Percentiles rank a stretch among this genome's conserved stretches.
Conservation (phyloP, 2,888 invertebrate genomes). For the Standfussiana lucernea region DNA sequence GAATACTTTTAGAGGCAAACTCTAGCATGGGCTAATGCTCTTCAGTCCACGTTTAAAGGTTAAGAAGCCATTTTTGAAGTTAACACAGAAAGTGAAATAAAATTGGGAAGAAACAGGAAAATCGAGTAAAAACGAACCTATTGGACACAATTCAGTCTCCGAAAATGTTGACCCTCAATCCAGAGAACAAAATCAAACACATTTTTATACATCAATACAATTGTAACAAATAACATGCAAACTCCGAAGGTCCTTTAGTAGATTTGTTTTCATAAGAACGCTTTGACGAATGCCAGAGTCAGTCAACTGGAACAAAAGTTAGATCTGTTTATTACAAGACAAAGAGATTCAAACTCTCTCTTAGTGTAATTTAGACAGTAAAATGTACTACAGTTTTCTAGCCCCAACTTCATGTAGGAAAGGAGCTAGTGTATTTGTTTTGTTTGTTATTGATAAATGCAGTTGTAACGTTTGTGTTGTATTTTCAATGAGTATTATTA, state of each 20-base stretch:
- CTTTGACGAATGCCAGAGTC: slow-evolving; percentile 77
- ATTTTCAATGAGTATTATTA: slow-evolving; percentile 37
- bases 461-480: slow-evolving; percentile 55
- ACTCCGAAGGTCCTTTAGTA: slow-evolving; percentile 68
- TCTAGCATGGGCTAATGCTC: not conserved
- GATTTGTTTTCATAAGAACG: slow-evolving; percentile 75
- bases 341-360: slow-evolving; percentile 68
- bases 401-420: slow-evolving; percentile 40
- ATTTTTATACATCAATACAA: slow-evolving; percentile 59
- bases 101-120: not conserved
- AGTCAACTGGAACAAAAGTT: slow-evolving; percentile 72
- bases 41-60: not conserved
- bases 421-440: slow-evolving; percentile 40
- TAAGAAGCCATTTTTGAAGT: not conserved
- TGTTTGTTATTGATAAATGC: slow-evolving; percentile 51
- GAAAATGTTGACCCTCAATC: slow-evolving; percentile 17
- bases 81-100: not conserved
- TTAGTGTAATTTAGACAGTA: slow-evolving; percentile 68
- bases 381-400: slow-evolving; percentile 56
- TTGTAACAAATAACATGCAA: slow-evolving; percentile 61
- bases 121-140: not conserved
- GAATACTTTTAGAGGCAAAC: not conserved
- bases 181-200: slow-evolving; percentile 69
- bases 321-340: slow-evolving; percentile 72
- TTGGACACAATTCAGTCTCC: not conserved